A percentile compares a stretch with the other conserved stretches of the same genome.
phyloP scores from a whole-genome alignment of 1,140 invertebrate species.

The Drosophila quadrilineata region DNA sequence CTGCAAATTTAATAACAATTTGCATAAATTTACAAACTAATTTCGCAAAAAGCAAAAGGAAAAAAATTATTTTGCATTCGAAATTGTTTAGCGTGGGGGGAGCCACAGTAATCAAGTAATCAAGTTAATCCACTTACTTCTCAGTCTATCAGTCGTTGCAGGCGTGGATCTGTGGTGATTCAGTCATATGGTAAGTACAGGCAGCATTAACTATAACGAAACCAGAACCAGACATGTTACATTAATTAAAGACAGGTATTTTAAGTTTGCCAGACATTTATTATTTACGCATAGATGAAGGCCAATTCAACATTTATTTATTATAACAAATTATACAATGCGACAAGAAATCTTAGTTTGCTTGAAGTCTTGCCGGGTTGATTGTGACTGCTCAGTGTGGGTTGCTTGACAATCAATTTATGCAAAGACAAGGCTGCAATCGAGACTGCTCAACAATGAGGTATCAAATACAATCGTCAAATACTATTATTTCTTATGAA shows the following conservation, averaged over 20 bases:
- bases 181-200: conserved; percentile 59
- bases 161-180: conserved; percentile 48
- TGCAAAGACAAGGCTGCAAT: background rate
- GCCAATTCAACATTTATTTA: conserved; percentile 51
- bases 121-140: conserved; percentile 53
- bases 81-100: conserved; percentile 5
- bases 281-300: too few relatives aligned
- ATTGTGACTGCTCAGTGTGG: conserved; percentile 10
- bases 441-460: conserved; percentile 3
- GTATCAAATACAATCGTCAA: too few relatives aligned
- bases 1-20: conserved; percentile 44
- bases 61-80: too few relatives aligned
- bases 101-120: background rate
- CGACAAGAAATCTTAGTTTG: conserved; percentile 25
- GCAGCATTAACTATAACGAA: conserved; percentile 66
- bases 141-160: conserved; percentile 56
- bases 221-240: conserved; percentile 7
- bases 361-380: conserved; percentile 36
- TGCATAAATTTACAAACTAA: conserved; percentile 50
- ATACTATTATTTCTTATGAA: too few relatives aligned
- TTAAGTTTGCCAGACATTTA: too few relatives aligned
- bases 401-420: conserved; percentile 3
- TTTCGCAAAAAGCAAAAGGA: too few relatives aligned
- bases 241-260: conserved; percentile 27
- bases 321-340: conserved; percentile 1